Evolutionary conservation across 1,140 invertebrate genomes (phyloP).

Genomic region (Drosophila sproati): DNA sequence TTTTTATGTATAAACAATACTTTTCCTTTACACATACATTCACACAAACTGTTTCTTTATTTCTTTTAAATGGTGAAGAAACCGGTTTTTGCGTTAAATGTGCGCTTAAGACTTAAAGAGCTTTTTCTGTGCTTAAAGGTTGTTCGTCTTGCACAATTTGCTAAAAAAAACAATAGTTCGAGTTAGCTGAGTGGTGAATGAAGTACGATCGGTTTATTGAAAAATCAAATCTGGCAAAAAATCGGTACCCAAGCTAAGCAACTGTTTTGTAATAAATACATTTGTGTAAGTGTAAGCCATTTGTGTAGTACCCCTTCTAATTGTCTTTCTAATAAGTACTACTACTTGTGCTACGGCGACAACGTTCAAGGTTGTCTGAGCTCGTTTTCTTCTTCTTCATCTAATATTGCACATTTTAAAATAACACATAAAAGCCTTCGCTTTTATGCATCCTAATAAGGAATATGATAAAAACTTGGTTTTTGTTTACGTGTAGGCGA

Average conservation of each 20-base stretch:
- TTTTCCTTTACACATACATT: neutral
- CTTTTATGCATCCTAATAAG: slow-evolving; percentile 20
- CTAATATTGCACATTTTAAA: slow-evolving; percentile 20
- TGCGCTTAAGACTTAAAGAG: slow-evolving; percentile 20
- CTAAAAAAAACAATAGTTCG: slow-evolving; percentile 34
- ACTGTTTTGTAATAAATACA: neutral
- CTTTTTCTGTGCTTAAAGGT: slow-evolving; percentile 36
- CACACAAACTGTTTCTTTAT: slow-evolving; percentile 2
- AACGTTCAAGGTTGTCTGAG: slow-evolving; percentile 28
- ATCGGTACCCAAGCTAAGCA: neutral
- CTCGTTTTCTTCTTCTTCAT: neutral
- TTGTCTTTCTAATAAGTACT: neutral
- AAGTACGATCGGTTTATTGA: slow-evolving; percentile 11
- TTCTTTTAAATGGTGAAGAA: slow-evolving; percentile 33
- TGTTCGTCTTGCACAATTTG: slow-evolving; percentile 15
- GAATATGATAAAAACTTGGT: slow-evolving; percentile 20
- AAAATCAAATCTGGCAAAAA: slow-evolving; percentile 9
- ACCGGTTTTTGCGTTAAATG: slow-evolving; percentile 36
- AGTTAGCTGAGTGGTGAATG: slow-evolving; percentile 30
- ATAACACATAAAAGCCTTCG: slow-evolving; percentile 1
- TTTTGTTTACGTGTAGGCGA: slow-evolving; percentile 17
- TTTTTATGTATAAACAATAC: neutral
- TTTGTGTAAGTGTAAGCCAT: neutral
- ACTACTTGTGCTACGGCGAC: slow-evolving; percentile 4
- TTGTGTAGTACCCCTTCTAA: neutral